Base-by-base conservation (phyloP, 2,113 vertebrate species). In the Phylloscopus whistleri region DNA sequence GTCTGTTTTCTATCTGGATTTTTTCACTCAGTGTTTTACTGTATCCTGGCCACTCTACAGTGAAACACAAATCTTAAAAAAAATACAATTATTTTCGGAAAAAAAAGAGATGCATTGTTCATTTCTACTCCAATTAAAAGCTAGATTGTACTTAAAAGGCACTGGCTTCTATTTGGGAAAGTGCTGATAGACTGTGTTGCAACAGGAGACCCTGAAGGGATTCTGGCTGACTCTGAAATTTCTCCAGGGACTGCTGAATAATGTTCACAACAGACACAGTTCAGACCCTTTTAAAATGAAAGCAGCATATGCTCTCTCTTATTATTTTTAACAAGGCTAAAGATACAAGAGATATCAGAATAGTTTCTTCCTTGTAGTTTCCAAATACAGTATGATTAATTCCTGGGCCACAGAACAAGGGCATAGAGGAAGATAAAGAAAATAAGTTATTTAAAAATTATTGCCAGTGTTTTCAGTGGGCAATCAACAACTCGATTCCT, bases 161-260 rank as follows among this genome's bases (percentile, higher is more conserved):
- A 89, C 17, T 82, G 73, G 35, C 39, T 77, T 87, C 76, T 67
- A 51, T 72, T 81, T 85, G 53, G 66, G 18, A 90, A 90, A 89
- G 68, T 84, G 87, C 83, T 88, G 93, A 93, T 92, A 89, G 82
- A 78, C 39, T 82, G 24, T 86, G 24, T 64, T 95, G 82, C 91
- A 97, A 86, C 69, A 63, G 78, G 75, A 91, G 91, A 89, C 72
- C 26, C 84, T 53, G 46, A 84, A 92, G 66, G 73, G 81, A 68
- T 90, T 93, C 92, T 94, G 89, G 49, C 85, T 74, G 81, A 76
- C 68, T 91, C 70, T 23, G 72, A 81, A 84, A 92, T 95, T 88
- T 94, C 89, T 95, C 93, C 60, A 86, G 79, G 70, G 93, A 90
- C 62, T 89, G 85, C 49, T 90, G 87, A 95, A 87, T 81, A 96